These are phyloP conservation scores for Chaetorhynchus papuensis DNA, from an alignment of 2,113 vertebrate species.

Conservation along the genomic window DNA sequence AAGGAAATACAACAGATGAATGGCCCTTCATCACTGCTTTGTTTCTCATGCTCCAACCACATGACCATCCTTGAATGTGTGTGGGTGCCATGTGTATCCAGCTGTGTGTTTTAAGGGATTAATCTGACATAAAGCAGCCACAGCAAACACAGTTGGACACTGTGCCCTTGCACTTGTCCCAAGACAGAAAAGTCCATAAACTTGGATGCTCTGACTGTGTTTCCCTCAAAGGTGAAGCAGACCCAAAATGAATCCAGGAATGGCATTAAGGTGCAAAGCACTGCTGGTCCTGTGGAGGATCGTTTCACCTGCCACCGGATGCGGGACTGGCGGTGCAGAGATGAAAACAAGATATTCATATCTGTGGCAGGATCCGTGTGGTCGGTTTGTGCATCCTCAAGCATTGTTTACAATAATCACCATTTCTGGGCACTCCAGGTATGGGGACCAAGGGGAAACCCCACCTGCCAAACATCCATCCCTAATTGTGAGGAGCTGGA, in stretches of 20 bases:
- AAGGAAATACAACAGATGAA: background rate
- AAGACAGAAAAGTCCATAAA: background rate
- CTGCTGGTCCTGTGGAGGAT: background rate
- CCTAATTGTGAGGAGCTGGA: background rate
- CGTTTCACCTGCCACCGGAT: background rate
- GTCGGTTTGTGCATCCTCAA: background rate
- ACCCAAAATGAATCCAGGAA: background rate
- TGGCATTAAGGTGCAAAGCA: background rate
- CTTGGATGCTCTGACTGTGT: background rate
- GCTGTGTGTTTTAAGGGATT: slow-evolving; percentile 41
- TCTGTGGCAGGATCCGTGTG: background rate
- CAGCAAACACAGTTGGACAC: background rate
- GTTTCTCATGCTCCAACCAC: background rate
- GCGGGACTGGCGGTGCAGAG: background rate
- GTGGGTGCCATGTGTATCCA: slow-evolving; percentile 15
- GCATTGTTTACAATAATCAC: background rate
- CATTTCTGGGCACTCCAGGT: accelerated
- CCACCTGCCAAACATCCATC: background rate
- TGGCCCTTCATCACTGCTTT: background rate
- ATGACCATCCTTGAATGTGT: background rate
- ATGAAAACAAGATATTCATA: background rate
- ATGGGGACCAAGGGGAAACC: background rate
- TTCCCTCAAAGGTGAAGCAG: background rate
- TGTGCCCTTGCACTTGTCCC: background rate
- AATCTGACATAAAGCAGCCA: slow-evolving; percentile 20